phyloP scores from a whole-genome alignment of 2,888 invertebrate genomes.

The Hololepta plana region DNA sequence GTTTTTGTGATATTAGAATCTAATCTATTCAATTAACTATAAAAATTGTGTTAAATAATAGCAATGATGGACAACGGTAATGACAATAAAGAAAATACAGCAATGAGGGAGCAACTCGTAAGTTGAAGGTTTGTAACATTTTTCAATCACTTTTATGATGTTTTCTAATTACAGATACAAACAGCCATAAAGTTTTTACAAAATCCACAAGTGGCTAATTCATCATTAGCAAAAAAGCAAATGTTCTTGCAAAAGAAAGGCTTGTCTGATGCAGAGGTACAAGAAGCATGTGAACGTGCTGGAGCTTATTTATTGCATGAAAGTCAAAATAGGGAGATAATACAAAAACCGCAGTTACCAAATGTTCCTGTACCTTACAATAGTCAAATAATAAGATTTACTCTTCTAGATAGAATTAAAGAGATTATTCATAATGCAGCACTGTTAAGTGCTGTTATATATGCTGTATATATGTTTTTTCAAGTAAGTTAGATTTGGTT shows the following conservation, averaged over 20 bases:
- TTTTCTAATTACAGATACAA: slow-evolving; percentile 40
- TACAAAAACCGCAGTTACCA: slow-evolving; percentile 16
- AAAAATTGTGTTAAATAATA: no score
- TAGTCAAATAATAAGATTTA: slow-evolving; percentile 20
- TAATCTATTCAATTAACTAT: no score
- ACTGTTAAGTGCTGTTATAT: slow-evolving; percentile 58
- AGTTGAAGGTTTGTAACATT: no score
- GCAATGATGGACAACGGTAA: no score
- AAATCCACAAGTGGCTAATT: slow-evolving; percentile 66
- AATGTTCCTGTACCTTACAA: slow-evolving; percentile 8
- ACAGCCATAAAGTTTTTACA: slow-evolving; percentile 75
- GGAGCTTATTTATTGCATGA: slow-evolving; percentile 24
- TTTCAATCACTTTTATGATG: slow-evolving; percentile 3
- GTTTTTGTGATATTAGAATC: no score
- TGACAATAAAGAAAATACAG: no score
- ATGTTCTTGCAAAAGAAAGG: slow-evolving; percentile 63
- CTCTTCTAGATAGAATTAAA: slow-evolving; percentile 34
- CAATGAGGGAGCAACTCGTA: no score
- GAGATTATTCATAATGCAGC: slow-evolving; percentile 55
- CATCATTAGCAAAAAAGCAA: slow-evolving; percentile 60
- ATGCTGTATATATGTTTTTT: slow-evolving; percentile 65
- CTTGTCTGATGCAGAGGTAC: slow-evolving; percentile 54
- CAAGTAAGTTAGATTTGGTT: slow-evolving; percentile 36
- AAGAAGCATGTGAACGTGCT: slow-evolving; percentile 52
- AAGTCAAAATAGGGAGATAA: slow-evolving; percentile 13